Evolutionary conservation across 2,797 vertebrate species (phyloP), one percentile per base, ranked within the genome.

Genomic region (Poeciliopsis turneri): DNA sequence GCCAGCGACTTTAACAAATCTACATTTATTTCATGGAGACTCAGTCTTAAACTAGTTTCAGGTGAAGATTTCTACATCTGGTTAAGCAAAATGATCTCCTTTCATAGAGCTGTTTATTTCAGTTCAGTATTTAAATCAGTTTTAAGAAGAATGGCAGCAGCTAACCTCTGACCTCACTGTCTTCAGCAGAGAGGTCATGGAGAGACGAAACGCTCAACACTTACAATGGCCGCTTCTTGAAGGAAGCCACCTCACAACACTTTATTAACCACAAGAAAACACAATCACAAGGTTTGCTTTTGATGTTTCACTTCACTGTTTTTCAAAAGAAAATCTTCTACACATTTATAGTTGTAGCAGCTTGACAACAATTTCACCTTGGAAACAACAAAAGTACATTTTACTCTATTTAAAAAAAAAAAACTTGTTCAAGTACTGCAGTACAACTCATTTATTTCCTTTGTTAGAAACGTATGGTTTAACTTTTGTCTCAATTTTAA

Each of bases 281-380:
- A 90, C 87, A 85, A 70, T 85, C 89, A 84, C 95, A 92, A 93
- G 94, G 95, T 95, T 78, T 74, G 78, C 0, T 15, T 76, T 5
- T 47, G 3, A 5, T n/a, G 18, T 28, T 46, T 46, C 11, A 20
- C n/a, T n/a, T 61, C 7, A 15, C 16, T 23, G 5, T 68, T 39
- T 39, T 39, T 51, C 8, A 6, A 2, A 36, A 12, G 7, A 41
- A 41, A 41, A 41, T 9, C 6, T 1, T 41, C 39, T 8, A 41
- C 39, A 41, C 39, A 41, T 9, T 41, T 9, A 41, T 9, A 9
- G 39, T 41, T 41, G 39, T 41, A 8, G 39, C 7, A 41, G 39
- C 39, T 41, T 41, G 39, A 8, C 39, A 41, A 41, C 39, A 41
- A 41, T 41, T 41, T 41, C 39, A 8, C 39, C 1, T 51, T 51